Evolutionary conservation across 2,797 vertebrate genomes (phyloP).

Genomic region (Meriones psammophilus): DNA sequence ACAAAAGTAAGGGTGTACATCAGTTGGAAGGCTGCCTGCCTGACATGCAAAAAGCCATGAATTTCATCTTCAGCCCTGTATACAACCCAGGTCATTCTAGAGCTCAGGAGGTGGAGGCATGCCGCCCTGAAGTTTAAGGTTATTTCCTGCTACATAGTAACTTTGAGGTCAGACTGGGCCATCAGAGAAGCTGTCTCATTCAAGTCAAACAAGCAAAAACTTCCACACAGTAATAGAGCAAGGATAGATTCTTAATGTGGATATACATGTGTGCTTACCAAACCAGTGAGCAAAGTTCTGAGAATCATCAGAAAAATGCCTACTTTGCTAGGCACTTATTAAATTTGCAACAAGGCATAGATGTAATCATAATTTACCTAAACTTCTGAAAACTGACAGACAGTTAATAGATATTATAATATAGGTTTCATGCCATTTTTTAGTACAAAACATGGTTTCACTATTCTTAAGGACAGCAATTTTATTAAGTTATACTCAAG

Average conservation of each 20-base stretch:
- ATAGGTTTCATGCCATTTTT: neutral
- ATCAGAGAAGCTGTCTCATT: neutral
- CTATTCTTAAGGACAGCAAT: neutral
- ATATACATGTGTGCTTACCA: neutral
- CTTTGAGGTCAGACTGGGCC: neutral
- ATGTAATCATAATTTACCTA: neutral
- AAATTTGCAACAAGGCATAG: neutral
- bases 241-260: neutral
- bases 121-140: neutral
- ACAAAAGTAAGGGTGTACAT: neutral
- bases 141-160: neutral
- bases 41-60: neutral
- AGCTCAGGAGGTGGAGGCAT: neutral
- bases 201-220: neutral
- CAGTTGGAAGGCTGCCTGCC: too few species aligned
- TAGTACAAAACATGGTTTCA: neutral
- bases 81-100: neutral
- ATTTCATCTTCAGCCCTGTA: neutral
- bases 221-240: neutral
- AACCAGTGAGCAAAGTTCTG: neutral
- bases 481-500: neutral
- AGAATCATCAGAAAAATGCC: neutral
- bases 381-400: neutral
- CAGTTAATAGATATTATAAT: conserved; percentile 14
- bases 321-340: neutral